Evolutionary conservation across 2,888 invertebrate genomes (phyloP), one percentile per base, ranked within the genome.

Genomic region (Dicyrtomina minuta): DNA sequence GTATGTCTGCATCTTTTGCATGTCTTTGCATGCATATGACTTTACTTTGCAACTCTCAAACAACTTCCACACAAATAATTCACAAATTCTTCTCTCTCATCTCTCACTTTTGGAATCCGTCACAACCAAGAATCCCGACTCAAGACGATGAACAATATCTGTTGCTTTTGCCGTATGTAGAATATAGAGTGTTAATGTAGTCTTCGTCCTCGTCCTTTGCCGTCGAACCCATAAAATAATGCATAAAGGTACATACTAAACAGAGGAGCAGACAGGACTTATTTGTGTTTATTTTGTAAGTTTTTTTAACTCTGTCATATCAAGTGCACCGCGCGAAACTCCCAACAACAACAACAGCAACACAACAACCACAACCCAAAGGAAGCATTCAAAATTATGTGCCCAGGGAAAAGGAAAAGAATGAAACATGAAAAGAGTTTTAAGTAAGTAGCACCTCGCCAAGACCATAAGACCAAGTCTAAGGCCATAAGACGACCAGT

Each of bases 71-170:
- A 15, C 59, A 46, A 58, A 46, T 69, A 61, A 41, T 69, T 49
- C 58, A 64, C 49, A 56, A 59, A 59, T 59, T 26, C 59, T 58
- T 49, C 62, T 64, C 33, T n/a, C n/a, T n/a, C 65, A 70, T 70
- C 59, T 65, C 58, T 58, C 59, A 53, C 56, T 55, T 62, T 68
- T 61, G 53, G 56, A 61, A 62, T 61, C 55, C 68, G 62, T 44
- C 33, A 55, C 62, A 68, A 43, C 61, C 55, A 65, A 20, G 51
- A 51, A 39, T 5, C n/a, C 33, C 3, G 8, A 33, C 33, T 3
- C 33, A 33, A 33, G n/a, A 33, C 33, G 33, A 33, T 3, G 33
- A 33, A 8, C 33, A 3, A 33, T 33, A n/a, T n/a, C n/a, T 8
- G 8, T 33, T 33, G 33, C 33, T 5, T 33, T 33, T 5, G 3